Evolutionary conservation across 2,797 vertebrate species (phyloP), one percentile per base, ranked within the genome.

Genomic region (Malacoraja senta): DNA sequence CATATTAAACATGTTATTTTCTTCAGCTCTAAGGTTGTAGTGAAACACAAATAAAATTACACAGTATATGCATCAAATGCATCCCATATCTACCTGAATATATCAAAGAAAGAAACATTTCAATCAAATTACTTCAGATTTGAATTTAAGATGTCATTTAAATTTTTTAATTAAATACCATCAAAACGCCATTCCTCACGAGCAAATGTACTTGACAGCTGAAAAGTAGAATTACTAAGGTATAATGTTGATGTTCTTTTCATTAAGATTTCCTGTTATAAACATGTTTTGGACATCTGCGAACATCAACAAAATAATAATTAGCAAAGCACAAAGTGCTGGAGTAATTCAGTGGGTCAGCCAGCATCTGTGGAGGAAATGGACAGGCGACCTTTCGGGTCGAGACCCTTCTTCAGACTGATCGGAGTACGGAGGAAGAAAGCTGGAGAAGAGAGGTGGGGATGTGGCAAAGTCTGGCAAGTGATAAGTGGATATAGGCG

Each of bases 11-110:
- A 53, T 26, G 68, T 72, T 86, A 86, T 71, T 91, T 44, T 35
- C 90, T 92, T 92, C 90, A 74, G 90, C 21, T 76, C 24, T 76
- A 92, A 92, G 90, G 90, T 74, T 71, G 26, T 53, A 53, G 24
- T 38, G 32, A 58, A 92, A 76, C 90, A 58, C 88, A 91, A 91
- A 72, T 72, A 91, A 26, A 72, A 72, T 91, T 91, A 72, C 32
- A 44, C 38, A 29, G n/a, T 92, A 76, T 29, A n/a, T 53, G 38
- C 38, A 58, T 92, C 35, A 76, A 13, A 29, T 38, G 76, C 26
- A 13, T 92, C 68, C 12, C 15, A n/a, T 13, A 92, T n/a, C 90
- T 74, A 92, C 72, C 71, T 92, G 44, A 74, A 76, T 15, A n/a
- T 53, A 92, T 76, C 71, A 92, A 92, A 76, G 24, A n/a, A n/a